Percentiles rank a stretch among this genome's conserved stretches.
phyloP scores from a whole-genome alignment of 2,113 vertebrate genomes.

The Microcebus griseorufus region DNA sequence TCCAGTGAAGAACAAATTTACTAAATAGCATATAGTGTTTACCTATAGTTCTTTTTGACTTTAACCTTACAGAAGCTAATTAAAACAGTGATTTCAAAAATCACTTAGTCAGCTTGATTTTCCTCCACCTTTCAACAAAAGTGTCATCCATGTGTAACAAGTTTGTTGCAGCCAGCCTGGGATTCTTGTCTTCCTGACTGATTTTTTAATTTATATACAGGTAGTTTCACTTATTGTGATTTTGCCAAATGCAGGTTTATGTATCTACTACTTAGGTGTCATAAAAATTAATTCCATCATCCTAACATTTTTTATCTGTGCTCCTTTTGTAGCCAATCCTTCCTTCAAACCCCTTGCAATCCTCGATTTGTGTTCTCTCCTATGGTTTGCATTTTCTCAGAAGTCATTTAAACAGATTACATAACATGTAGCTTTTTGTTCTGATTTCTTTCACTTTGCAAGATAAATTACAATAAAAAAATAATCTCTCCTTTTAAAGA shows the following conservation, averaged over 20 bases:
- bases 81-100: neutral
- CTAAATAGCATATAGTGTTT: neutral
- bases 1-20: neutral
- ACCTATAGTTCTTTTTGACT: neutral
- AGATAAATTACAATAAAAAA: neutral
- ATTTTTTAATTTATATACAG: neutral
- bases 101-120: neutral
- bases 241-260: neutral
- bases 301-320: neutral
- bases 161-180: fast-evolving
- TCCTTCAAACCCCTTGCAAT: fast-evolving
- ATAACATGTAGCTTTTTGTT: neutral
- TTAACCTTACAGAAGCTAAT: neutral
- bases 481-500: neutral
- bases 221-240: neutral
- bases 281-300: neutral
- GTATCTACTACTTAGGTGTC: neutral
- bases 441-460: neutral
- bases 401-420: neutral
- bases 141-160: no score
- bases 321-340: neutral
- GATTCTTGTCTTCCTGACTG: neutral
- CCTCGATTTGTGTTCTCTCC: neutral
- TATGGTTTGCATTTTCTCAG: neutral
- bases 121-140: neutral